Conservation (phyloP, 2,888 invertebrate species). For the Anodontia alba region DNA sequence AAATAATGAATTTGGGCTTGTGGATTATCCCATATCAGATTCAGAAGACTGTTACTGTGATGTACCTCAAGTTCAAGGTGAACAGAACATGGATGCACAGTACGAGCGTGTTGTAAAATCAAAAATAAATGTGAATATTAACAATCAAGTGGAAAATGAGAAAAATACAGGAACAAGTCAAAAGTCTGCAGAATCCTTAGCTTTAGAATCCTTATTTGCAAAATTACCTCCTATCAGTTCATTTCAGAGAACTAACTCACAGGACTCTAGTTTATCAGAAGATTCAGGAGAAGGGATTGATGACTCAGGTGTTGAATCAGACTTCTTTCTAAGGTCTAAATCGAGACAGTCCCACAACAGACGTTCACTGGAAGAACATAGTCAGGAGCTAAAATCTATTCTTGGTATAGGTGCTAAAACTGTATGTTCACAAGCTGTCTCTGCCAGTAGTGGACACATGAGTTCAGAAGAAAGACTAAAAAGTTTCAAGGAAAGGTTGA, state of each 20-base stretch:
- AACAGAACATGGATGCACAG: no score
- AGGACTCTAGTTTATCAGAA: slow-evolving; percentile 38
- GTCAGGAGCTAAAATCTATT: not conserved
- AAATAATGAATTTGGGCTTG: no score
- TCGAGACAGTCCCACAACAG: no score
- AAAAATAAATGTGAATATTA: not conserved
- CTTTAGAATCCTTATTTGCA: not conserved
- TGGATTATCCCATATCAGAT: no score
- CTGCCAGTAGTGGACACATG: no score
- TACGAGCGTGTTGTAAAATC: not conserved
- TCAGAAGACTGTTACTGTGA: no score
- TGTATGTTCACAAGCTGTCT: no score
- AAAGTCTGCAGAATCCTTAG: not conserved
- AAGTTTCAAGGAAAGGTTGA: not conserved
- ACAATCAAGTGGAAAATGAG: not conserved
- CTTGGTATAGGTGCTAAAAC: not conserved
- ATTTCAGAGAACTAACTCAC: slow-evolving; percentile 24
- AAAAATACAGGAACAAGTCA: not conserved
- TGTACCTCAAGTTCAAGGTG: no score
- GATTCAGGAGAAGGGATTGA: slow-evolving; percentile 40
- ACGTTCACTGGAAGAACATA: not conserved
- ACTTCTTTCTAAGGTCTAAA: not conserved
- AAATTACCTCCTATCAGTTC: not conserved
- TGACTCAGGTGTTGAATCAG: slow-evolving; percentile 51
- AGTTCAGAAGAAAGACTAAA: not conserved